Evolutionary conservation across 2,113 vertebrate genomes (phyloP), one percentile per base, ranked within the genome.

Genomic region (Bufo bufo): DNA sequence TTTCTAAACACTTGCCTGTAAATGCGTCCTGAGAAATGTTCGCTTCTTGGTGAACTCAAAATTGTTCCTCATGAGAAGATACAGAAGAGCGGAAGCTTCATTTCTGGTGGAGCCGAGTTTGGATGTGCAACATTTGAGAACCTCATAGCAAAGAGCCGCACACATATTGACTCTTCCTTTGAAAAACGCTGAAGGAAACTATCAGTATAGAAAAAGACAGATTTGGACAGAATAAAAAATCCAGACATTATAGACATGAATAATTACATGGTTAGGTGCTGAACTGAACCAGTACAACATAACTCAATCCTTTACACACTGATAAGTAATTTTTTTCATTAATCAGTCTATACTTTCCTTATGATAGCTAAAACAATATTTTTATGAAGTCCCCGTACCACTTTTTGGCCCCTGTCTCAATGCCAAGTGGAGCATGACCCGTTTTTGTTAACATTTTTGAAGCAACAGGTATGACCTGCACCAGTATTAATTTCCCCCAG

Each of bases 41-140:
- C 95, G 97, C 90, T 96, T 97, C 93, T 98, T 99, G 88, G 98
- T 99, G 94, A 96, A 99, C 85, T 99, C 98, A 78, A 97, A 99
- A 93, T 99, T 99, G 91, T 97, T 97, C 87, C 95, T 96, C 98
- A 99, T 99, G 82, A 99, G 95, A 87, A 99, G 95, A 90, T 99
- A 99, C 33, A 99, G 95, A 90, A 99, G 95, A n/a, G 97, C 97
- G 0, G 98, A 97, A 0, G 97, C 97, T 91, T 99, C 97, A 0
- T 96, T 96, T 82, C 98, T 94, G 0, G 97, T 97, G 8, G 95
- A 96, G 4, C 93, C 94, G 91, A 99, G 94, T 92, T 98, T 99
- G 20, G 98, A 99, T 49, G 97, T 97, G 78, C 98, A 99, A 90
- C 98, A 99, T 90, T 98, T 99, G 56, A 99, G 94, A 90, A 98